phyloP scores from a whole-genome alignment of 1,140 invertebrate genomes.

The Cryptotermes secundus region DNA sequence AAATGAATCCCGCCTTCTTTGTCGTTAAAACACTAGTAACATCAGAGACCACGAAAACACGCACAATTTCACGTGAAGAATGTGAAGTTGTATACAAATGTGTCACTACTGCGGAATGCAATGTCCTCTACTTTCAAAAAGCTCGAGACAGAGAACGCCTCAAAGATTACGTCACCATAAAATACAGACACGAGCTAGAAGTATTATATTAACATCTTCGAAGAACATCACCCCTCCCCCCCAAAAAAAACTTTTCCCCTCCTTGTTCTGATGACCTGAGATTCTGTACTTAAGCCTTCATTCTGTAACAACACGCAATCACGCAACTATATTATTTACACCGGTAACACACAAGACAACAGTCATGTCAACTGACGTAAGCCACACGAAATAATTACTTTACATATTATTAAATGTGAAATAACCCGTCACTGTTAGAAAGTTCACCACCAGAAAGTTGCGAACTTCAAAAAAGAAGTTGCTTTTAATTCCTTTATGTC shows the following conservation, averaged over 20 bases:
- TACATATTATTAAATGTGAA: background rate
- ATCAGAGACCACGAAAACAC: too few species aligned
- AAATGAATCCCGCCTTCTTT: too few species aligned
- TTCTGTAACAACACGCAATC: background rate
- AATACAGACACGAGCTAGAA: background rate
- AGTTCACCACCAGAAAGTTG: too few species aligned
- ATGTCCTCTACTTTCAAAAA: background rate
- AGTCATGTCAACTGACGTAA: background rate
- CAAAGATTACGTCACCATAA: background rate
- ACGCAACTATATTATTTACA: background rate
- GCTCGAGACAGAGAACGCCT: background rate
- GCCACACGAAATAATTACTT: background rate
- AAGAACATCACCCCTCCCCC: background rate
- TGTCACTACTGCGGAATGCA: background rate
- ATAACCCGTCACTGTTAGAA: background rate
- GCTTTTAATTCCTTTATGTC: background rate
- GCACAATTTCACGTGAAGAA: too few species aligned
- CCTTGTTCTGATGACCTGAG: background rate
- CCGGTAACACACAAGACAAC: background rate
- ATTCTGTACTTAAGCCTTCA: background rate
- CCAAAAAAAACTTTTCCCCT: background rate
- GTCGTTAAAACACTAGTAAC: too few species aligned
- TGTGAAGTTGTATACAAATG: background rate
- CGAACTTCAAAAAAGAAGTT: background rate
- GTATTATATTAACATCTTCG: background rate